Percentiles rank a stretch among this genome's conserved stretches.
phyloP scores from a whole-genome alignment of 2,113 vertebrate genomes.

The rabbit (Oryctolagus cuniculus) region mOryCun1.1 NC_091434.1:74930501-74931000 shows the following conservation, averaged over 20 bases:
- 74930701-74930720: too few species aligned
- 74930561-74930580: too few species aligned
- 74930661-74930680: too few species aligned
- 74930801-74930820: background rate
- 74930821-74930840: background rate
- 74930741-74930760: background rate
- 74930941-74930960: background rate
- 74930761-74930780: constrained; percentile 3
- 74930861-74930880: background rate
- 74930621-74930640: too few species aligned
- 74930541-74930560: too few species aligned
- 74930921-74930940: background rate
- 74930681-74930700: too few species aligned
- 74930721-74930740: too few species aligned
- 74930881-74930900: background rate
- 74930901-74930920: background rate
- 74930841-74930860: background rate
- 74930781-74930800: background rate
- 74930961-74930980: background rate
- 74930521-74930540: too few species aligned
- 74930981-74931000: background rate
- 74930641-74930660: too few species aligned
- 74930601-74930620: too few species aligned
- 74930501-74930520: too few species aligned
- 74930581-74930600: too few species aligned